phyloP scores from a whole-genome alignment of 2,113 vertebrate genomes.

The Podilymbus podiceps region DNA sequence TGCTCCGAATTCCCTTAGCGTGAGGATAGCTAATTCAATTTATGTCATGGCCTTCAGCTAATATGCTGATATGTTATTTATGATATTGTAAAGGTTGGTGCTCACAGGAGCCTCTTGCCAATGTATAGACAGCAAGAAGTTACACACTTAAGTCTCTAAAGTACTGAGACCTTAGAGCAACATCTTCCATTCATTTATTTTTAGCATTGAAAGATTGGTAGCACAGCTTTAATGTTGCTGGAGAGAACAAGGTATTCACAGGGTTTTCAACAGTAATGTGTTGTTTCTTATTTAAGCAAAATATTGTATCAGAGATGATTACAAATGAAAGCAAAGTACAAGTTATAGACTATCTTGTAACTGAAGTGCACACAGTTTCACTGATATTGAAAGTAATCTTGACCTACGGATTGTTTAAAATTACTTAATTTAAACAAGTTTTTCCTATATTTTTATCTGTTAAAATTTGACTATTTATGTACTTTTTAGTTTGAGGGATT shows the following conservation, averaged over 20 bases:
- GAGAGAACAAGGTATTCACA: not conserved
- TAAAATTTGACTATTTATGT: not conserved
- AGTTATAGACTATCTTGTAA: not conserved
- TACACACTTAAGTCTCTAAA: not conserved
- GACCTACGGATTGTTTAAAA: not conserved
- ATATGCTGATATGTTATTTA: not conserved
- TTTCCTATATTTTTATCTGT: not conserved
- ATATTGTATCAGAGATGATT: not conserved
- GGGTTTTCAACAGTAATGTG: not conserved
- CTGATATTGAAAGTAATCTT: slow-evolving; percentile 31
- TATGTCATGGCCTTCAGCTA: not conserved
- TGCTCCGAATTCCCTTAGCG: not conserved
- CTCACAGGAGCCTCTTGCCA: not conserved
- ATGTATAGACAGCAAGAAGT: not conserved
- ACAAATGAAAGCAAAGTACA: not conserved
- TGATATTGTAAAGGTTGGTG: not conserved
- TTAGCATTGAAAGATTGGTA: not conserved
- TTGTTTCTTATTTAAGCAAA: slow-evolving; percentile 49
- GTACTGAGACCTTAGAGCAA: not conserved
- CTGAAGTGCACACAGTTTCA: not conserved
- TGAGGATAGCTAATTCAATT: not conserved
- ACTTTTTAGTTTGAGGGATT: not conserved
- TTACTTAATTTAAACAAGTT: slow-evolving; percentile 34
- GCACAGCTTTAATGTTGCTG: slow-evolving; percentile 13
- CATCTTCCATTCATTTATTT: not conserved